Percentiles rank a stretch among this genome's conserved stretches.
Evolutionary conservation across 2,797 vertebrate genomes (phyloP).

Genomic region (Sebastes oblongus): DNA sequence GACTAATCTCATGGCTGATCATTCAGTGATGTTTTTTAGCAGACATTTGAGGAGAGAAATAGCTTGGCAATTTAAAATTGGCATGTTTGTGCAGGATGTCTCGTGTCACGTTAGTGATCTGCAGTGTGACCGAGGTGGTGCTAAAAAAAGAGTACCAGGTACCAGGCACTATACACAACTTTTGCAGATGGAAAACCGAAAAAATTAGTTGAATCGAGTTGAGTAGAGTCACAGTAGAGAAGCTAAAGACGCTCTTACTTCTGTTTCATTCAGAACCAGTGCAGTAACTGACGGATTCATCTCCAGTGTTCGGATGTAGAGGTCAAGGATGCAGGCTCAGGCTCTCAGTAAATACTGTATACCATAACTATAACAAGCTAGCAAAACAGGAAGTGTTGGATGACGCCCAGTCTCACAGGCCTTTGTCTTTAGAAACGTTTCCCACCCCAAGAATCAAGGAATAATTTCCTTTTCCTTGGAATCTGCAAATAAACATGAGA

Average conservation of each 20-base stretch:
- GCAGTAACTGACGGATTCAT: not conserved
- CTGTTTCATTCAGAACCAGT: not conserved
- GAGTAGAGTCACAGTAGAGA: too few species aligned
- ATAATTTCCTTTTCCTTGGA: constrained; percentile 7
- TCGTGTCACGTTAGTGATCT: fast-evolving
- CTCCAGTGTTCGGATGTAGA: not conserved
- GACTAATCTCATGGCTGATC: not conserved
- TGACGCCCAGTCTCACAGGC: not conserved
- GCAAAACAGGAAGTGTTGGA: constrained; percentile 53
- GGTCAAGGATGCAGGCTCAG: not conserved
- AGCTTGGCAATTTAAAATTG: too few species aligned
- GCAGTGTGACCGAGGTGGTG: too few species aligned
- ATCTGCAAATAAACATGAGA: not conserved
- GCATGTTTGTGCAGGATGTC: too few species aligned
- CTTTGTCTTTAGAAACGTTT: constrained; percentile 15
- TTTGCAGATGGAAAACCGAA: too few species aligned
- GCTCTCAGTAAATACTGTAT: not conserved
- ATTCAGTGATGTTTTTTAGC: not conserved
- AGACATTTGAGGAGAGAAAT: not conserved
- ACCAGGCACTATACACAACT: too few species aligned
- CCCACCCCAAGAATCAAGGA: not conserved
- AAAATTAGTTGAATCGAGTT: too few species aligned
- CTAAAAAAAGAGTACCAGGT: too few species aligned
- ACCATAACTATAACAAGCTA: not conserved
- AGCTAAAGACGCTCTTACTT: too few species aligned